Evolutionary conservation across 2,888 invertebrate genomes (phyloP), one percentile per base, ranked within the genome.

Genomic region (Muscina levida): DNA sequence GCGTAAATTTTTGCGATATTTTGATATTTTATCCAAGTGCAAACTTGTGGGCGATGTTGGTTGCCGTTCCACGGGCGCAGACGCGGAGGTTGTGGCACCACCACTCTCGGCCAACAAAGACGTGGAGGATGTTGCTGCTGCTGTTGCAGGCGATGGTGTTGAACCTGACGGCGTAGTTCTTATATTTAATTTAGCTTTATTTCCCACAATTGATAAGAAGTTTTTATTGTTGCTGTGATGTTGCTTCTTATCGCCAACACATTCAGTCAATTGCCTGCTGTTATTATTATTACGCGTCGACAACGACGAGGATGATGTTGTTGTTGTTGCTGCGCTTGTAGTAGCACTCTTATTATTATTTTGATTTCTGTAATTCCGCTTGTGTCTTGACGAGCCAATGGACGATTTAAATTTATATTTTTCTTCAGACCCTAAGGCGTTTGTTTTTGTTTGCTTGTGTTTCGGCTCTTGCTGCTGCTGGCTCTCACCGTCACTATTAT

Each of bases 1-100:
- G n/a, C 88, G 85, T 73, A 85, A 73, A 78, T 84, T 85, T 66
- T 86, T 87, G 17, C 85, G 86, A 83, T 87, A 85, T 79, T 86
- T 87, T 37, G 84, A 84, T 79, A 83, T 82, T 80, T 85, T 86
- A 75, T 85, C 84, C 39, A 83, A 79, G 67, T 76, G 82, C 57
- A 68, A 65, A 31, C 66, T 53, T 17, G 76, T 72, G 17, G 77
- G 68, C 26, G 74, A 72, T 37, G 66, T 56, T 11, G 78, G 17
- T 22, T 71, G 73, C 66, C 74, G 44, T 59, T 39, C 26, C 37
- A 70, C 44, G 22, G 59, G 31, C 51, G 75, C 8, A 62, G 72
- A 19, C 46, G 59, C 11, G 13, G 46, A 3, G 4, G 39, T 31
- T 15, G 62, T 72, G 51, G 39, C 73, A 65, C n/a, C 39, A 37